Conservation (phyloP, 2,797 vertebrate genomes). For the Triplophysa bombifrons region DNA sequence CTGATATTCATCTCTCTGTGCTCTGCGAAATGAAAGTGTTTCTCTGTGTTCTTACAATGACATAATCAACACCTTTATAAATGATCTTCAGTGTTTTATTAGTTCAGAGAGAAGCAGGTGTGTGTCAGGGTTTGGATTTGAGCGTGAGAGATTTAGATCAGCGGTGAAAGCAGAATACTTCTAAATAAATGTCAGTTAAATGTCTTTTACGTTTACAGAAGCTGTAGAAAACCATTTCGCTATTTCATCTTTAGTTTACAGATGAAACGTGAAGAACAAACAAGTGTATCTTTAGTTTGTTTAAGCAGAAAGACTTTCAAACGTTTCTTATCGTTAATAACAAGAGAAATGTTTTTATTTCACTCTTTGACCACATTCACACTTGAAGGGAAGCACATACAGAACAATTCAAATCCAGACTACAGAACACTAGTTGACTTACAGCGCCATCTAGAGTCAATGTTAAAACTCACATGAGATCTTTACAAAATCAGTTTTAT, state of each 20-base stretch:
- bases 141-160: background rate
- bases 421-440: background rate
- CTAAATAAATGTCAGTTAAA: too few relatives aligned
- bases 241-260: too few relatives aligned
- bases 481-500: background rate
- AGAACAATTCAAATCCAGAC: background rate
- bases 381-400: background rate
- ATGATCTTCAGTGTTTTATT: conserved; percentile 7
- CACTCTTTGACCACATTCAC: too few relatives aligned
- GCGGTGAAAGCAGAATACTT: background rate
- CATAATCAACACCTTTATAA: conserved; percentile 24
- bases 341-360: too few relatives aligned
- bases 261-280: too few relatives aligned
- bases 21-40: conserved; percentile 76
- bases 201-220: background rate
- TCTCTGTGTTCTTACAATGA: conserved; percentile 49
- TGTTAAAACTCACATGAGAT: background rate
- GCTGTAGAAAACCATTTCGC: background rate
- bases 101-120: conserved; percentile 32
- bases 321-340: too few relatives aligned
- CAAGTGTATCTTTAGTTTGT: too few relatives aligned
- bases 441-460: background rate
- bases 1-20: conserved; percentile 43
- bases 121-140: background rate
- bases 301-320: too few relatives aligned